Percentiles rank a stretch among this genome's conserved stretches.
Conservation (phyloP, 2,888 invertebrate species). For the Drosophila neotestacea region DNA sequence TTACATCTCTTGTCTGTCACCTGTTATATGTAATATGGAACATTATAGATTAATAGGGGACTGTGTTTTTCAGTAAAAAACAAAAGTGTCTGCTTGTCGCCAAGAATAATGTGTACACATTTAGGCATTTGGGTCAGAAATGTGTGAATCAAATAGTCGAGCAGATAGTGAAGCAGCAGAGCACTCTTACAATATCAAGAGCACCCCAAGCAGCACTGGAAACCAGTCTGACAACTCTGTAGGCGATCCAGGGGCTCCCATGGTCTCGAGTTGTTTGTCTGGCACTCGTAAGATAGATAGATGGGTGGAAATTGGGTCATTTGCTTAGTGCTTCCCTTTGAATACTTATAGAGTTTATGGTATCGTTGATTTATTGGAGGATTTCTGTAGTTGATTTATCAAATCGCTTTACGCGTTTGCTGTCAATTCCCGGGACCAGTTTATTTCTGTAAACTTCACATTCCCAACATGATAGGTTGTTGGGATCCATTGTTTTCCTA, state of each 20-base stretch:
- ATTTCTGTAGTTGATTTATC: slow-evolving; percentile 74
- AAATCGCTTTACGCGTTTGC: slow-evolving; percentile 40
- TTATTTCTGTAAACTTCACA: slow-evolving; percentile 53
- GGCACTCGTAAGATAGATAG: slow-evolving; percentile 39
- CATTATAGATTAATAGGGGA: slow-evolving; percentile 21
- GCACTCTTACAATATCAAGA: slow-evolving; percentile 22
- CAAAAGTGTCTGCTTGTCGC: slow-evolving; percentile 22
- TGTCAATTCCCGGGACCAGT: slow-evolving; percentile 37
- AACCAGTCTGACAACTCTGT: slow-evolving; percentile 36
- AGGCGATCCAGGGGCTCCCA: slow-evolving; percentile 30
- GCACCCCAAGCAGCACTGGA: slow-evolving; percentile 14
- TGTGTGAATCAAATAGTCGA: slow-evolving; percentile 67
- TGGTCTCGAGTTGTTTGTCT: slow-evolving; percentile 41
- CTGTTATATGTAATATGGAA: slow-evolving; percentile 22
- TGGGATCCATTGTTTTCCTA: slow-evolving; percentile 24
- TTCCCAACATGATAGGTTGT: slow-evolving; percentile 4
- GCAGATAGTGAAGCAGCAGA: slow-evolving; percentile 5
- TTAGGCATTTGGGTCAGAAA: slow-evolving; percentile 62
- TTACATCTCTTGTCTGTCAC: slow-evolving; percentile 19
- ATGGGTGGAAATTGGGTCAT: slow-evolving; percentile 64
- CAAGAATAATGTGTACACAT: slow-evolving; percentile 54
- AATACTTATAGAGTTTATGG: slow-evolving; percentile 23
- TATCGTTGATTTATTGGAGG: slow-evolving; percentile 66
- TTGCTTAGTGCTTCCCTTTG: slow-evolving; percentile 46
- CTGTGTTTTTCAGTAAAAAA: slow-evolving; percentile 4